Conservation (phyloP, 2,113 vertebrate genomes). For the Halichoerus grypus region DNA sequence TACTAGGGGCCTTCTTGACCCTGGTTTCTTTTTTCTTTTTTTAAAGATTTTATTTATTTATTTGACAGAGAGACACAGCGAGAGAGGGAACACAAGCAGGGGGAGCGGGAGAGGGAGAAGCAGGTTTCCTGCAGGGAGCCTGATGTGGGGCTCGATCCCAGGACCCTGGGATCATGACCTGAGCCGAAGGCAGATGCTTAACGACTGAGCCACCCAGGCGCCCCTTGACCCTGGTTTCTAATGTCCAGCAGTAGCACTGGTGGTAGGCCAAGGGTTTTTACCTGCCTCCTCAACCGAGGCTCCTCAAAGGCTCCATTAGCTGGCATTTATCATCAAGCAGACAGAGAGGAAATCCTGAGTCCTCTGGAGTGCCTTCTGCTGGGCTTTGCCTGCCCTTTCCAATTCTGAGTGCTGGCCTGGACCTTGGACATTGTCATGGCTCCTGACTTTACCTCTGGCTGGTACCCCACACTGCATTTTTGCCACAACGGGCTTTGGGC, state of each 20-base stretch:
- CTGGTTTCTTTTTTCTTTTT: neutral
- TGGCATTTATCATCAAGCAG: neutral
- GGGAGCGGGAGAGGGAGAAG: too few species aligned
- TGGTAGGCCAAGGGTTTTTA: neutral
- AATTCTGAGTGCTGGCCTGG: neutral
- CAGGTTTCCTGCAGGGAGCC: too few species aligned
- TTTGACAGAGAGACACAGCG: too few species aligned
- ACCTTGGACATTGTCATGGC: neutral
- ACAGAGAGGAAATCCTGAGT: neutral
- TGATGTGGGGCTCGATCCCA: too few species aligned
- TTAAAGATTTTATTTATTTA: too few species aligned
- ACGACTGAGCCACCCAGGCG: too few species aligned
- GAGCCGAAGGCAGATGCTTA: too few species aligned
- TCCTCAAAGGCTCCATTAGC: neutral
- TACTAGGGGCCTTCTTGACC: neutral
- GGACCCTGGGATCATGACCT: too few species aligned
- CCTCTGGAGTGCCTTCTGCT: neutral
- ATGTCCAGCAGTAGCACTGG: neutral
- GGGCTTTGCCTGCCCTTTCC: neutral
- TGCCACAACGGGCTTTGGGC: neutral
- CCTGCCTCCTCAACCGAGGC: neutral
- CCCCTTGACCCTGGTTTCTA: neutral
- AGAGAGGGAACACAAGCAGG: too few species aligned
- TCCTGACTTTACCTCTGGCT: constrained; percentile 34
- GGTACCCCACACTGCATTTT: constrained; percentile 50